Evolutionary conservation across 2,113 vertebrate genomes (phyloP).

Genomic region (Machaerirhynchus nigripectus): DNA sequence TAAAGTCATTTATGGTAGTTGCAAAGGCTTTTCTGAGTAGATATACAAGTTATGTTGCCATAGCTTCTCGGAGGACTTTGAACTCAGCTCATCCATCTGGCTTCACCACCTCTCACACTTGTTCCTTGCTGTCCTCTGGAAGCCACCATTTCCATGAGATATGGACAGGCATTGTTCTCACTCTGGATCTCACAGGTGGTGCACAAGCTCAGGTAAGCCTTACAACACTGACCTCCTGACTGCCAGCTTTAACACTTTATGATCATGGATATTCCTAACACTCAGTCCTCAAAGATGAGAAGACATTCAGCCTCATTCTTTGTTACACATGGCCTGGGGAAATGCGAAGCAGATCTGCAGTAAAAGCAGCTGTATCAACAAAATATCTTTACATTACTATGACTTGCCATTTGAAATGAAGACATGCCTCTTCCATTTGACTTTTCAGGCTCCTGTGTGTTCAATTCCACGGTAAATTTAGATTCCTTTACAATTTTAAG

Average conservation of each 20-base stretch:
- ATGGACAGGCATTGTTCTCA: not conserved
- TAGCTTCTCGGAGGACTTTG: not conserved
- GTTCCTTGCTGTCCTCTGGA: not conserved
- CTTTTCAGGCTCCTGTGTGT: not conserved
- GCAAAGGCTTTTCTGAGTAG: conserved; percentile 23
- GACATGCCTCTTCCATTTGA: not conserved
- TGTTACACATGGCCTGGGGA: not conserved
- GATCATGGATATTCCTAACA: not conserved
- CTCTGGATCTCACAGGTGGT: not conserved
- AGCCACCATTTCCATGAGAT: not conserved
- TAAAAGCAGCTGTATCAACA: not conserved
- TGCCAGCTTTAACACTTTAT: fast-evolving
- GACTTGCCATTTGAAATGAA: not conserved
- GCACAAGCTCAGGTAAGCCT: not conserved
- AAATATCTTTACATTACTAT: fast-evolving
- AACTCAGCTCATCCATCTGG: conserved; percentile 4
- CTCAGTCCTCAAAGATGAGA: not conserved
- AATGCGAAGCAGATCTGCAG: not conserved
- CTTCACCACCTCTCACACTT: not conserved
- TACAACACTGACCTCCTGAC: not conserved
- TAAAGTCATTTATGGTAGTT: conserved; percentile 8
- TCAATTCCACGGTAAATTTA: not conserved
- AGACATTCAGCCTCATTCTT: not conserved
- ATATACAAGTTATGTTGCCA: not conserved
- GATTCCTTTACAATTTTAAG: not conserved